Evolutionary conservation across 2,113 vertebrate species (phyloP).

Genomic region (Mesocricetus auratus): DNA sequence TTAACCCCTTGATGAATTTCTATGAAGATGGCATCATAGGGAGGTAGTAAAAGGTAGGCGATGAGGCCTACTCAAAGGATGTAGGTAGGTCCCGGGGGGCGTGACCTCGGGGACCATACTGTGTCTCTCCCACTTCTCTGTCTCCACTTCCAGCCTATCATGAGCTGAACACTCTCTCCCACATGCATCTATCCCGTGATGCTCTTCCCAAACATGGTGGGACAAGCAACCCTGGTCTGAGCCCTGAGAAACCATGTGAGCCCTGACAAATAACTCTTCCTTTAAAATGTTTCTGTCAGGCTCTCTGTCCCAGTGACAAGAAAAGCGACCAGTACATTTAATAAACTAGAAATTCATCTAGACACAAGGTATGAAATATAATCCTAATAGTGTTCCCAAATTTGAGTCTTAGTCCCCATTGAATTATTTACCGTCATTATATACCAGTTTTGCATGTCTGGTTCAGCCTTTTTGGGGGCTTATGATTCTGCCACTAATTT

Average conservation of each 20-base stretch:
- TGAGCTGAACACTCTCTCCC: neutral
- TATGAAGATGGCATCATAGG: neutral
- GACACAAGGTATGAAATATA: neutral
- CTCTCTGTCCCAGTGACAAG: neutral
- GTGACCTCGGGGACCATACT: neutral
- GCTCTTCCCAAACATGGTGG: neutral
- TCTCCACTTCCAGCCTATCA: neutral
- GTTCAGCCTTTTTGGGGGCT: neutral
- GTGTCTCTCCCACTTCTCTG: neutral
- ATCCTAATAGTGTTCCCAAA: neutral
- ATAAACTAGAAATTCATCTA: slow-evolving; percentile 26
- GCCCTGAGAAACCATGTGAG: neutral
- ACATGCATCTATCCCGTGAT: neutral
- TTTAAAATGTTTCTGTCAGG: neutral
- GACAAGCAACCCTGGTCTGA: neutral
- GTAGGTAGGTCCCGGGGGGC: no score
- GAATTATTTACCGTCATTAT: neutral
- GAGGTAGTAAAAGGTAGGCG: neutral
- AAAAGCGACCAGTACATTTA: neutral
- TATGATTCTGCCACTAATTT: neutral
- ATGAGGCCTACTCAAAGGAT: neutral
- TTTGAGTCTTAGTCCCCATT: neutral
- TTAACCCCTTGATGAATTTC: neutral
- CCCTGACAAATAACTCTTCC: neutral
- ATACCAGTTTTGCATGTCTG: neutral